Conservation (phyloP, 2,888 invertebrate species). For the Lithophane semibrunnea region DNA sequence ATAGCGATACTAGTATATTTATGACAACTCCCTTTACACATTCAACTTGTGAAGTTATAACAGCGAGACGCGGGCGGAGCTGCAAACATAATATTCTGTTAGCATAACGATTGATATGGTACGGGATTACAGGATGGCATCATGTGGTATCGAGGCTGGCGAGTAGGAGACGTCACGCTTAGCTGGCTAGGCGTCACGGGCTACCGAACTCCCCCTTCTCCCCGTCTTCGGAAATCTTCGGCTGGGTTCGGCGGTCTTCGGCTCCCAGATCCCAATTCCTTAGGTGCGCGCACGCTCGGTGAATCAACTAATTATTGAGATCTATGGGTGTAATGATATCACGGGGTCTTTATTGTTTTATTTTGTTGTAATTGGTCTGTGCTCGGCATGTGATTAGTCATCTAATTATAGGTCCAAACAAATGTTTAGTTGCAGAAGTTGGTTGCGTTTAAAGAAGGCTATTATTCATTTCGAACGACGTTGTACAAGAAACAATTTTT, state of each 20-base stretch:
- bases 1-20: constrained; percentile 3
- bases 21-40: constrained; percentile 17
- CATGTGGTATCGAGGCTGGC: constrained; percentile 74
- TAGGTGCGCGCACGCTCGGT: constrained; percentile 74
- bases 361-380: constrained; percentile 72
- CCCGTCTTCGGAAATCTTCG: constrained; percentile 80
- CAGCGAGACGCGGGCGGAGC: constrained; percentile 24
- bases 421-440: constrained; percentile 57
- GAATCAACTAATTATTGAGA: constrained; percentile 80
- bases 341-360: constrained; percentile 72
- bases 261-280: constrained; percentile 76
- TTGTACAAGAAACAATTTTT: constrained; percentile 30
- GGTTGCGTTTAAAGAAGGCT: constrained; percentile 44
- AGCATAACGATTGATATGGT: constrained; percentile 69
- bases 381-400: constrained; percentile 65
- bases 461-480: constrained; percentile 39
- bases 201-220: constrained; percentile 79
- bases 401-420: constrained; percentile 59
- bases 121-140: constrained; percentile 77
- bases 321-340: constrained; percentile 79
- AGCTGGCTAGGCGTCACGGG: constrained; percentile 82
- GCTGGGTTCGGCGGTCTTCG: constrained; percentile 73
- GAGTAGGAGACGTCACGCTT: constrained; percentile 80
- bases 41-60: constrained; percentile 17
- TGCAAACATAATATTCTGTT: constrained; percentile 43